Percentiles rank a stretch among this genome's conserved stretches.
These are phyloP conservation scores for Microcebus jonahi DNA, from an alignment of 2,113 vertebrate species.

Conservation along the genomic window DNA sequence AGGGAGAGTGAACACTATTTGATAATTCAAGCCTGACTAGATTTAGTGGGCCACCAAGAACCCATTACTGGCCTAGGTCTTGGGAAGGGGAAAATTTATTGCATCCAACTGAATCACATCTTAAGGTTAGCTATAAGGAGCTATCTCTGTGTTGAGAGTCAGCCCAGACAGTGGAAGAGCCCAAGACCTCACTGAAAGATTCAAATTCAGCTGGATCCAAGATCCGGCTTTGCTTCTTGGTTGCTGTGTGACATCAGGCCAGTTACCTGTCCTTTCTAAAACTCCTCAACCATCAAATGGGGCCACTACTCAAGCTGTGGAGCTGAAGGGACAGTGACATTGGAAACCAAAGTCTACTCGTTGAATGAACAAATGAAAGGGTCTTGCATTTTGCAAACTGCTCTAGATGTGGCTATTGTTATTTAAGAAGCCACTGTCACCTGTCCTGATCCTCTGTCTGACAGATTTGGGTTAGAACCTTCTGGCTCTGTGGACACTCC, in stretches of 20 bases:
- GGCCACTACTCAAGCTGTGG: not conserved
- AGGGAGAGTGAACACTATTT: not conserved
- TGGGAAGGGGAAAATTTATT: too few species aligned
- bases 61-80: not conserved
- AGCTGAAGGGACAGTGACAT: accelerated
- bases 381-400: not conserved
- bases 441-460: not conserved
- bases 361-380: not conserved
- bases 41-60: not conserved
- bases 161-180: not conserved
- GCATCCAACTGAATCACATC: not conserved
- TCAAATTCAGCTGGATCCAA: not conserved
- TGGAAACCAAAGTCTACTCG: not conserved
- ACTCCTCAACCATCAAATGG: not conserved
- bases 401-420: not conserved
- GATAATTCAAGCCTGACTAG: not conserved
- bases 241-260: not conserved
- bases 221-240: not conserved
- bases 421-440: not conserved
- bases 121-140: not conserved
- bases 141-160: not conserved
- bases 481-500: not conserved
- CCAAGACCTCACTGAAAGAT: not conserved
- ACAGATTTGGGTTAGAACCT: not conserved
- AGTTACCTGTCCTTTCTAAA: not conserved